Percentiles rank a stretch among this genome's conserved stretches.
Conservation (phyloP, 2,888 invertebrate genomes). For the Tachystola acroxantha region DNA sequence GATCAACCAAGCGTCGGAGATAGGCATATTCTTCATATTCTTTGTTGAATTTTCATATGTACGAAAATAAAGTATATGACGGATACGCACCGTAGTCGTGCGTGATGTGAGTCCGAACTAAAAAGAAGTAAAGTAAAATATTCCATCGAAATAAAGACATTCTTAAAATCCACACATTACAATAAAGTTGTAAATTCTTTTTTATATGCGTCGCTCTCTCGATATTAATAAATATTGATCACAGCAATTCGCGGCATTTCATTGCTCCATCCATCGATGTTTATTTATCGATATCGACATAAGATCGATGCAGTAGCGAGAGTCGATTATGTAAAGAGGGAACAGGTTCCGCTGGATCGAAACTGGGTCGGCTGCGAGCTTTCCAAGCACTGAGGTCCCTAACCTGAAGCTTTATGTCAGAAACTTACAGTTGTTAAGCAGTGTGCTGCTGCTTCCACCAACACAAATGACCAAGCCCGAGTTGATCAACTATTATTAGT, state of each 20-base stretch:
- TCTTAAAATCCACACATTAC: no score
- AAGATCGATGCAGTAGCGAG: slow-evolving; percentile 17
- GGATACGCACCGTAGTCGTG: no score
- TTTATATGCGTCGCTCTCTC: neutral
- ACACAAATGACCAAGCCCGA: no score
- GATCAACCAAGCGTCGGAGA: no score
- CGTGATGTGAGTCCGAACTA: no score
- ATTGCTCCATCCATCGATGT: neutral
- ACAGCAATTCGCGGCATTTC: neutral
- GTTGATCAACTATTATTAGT: no score
- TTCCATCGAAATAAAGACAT: neutral
- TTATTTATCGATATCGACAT: neutral
- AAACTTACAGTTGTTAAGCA: neutral
- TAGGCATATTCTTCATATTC: no score
- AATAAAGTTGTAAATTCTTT: no score
- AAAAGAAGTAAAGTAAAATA: no score
- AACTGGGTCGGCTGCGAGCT: slow-evolving; percentile 58
- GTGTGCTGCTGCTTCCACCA: neutral
- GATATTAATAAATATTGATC: neutral
- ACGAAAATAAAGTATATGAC: no score
- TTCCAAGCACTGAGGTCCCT: slow-evolving; percentile 43
- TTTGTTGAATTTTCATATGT: no score
- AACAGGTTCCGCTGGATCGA: slow-evolving; percentile 28
- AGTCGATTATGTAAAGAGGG: slow-evolving; percentile 33
- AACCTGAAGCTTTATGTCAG: neutral